Conservation (phyloP, 2,888 invertebrate genomes). For the Microchrysa polita region DNA sequence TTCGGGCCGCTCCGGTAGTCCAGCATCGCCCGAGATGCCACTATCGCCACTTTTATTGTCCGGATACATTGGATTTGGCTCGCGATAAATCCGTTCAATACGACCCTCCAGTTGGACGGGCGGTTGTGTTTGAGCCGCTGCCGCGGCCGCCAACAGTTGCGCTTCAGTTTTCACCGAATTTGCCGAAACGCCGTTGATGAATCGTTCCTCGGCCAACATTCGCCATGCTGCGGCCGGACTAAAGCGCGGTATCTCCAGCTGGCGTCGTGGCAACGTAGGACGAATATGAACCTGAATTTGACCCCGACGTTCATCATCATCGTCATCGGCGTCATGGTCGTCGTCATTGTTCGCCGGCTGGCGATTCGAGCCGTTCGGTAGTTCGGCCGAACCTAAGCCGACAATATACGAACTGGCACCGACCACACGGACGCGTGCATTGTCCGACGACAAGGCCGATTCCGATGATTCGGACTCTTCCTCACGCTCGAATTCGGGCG, state of each 20-base stretch:
- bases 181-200: neutral
- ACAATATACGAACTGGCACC: conserved; percentile 52
- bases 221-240: conserved; percentile 87
- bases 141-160: neutral
- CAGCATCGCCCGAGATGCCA: conserved; percentile 84
- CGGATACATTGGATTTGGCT: conserved; percentile 62
- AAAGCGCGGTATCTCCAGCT: conserved; percentile 79
- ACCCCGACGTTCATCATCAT: conserved; percentile 59
- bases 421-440: conserved; percentile 3
- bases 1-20: conserved; percentile 63
- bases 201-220: conserved; percentile 66
- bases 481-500: conserved; percentile 35
- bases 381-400: conserved; percentile 61
- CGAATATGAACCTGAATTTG: conserved; percentile 79
- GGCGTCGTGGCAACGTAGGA: conserved; percentile 82
- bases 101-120: conserved; percentile 64
- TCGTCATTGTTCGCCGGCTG: conserved; percentile 54
- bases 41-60: conserved; percentile 84
- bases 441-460: conserved; percentile 69
- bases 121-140: conserved; percentile 18
- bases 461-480: conserved; percentile 63
- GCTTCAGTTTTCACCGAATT: neutral
- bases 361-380: too few relatives aligned
- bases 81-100: conserved; percentile 68
- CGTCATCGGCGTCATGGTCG: conserved; percentile 61